Percentiles rank a stretch among this genome's conserved stretches.
phyloP scores from a whole-genome alignment of 2,888 invertebrate genomes.

The Erynnis tages region DNA sequence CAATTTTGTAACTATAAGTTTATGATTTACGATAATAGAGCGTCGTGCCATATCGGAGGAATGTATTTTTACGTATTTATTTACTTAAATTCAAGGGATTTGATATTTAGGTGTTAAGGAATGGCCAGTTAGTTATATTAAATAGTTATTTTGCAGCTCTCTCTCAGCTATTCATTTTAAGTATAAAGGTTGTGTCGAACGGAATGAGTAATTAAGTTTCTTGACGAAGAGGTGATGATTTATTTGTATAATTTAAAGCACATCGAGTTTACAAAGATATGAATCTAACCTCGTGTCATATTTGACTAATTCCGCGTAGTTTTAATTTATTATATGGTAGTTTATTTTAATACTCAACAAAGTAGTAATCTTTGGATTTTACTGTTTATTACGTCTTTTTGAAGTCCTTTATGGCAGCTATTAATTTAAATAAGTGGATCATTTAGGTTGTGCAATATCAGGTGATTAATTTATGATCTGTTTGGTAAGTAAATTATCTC shows the following conservation, averaged over 20 bases:
- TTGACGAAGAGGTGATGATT: no score
- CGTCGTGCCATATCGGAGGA: slow-evolving; percentile 1
- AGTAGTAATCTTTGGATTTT: no score
- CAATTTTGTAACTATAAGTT: slow-evolving; percentile 2
- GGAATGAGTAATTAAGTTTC: no score
- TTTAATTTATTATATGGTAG: no score
- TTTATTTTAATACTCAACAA: no score
- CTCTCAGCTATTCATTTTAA: background rate
- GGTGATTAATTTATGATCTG: background rate
- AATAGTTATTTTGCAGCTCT: background rate
- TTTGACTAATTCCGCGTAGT: no score
- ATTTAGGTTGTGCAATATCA: background rate
- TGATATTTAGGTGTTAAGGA: slow-evolving; percentile 5
- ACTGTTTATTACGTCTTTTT: background rate
- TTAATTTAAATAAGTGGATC: background rate
- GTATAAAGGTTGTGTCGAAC: background rate
- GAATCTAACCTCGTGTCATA: no score
- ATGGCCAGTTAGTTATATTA: slow-evolving; percentile 3
- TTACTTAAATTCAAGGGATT: no score
- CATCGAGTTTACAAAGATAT: no score
- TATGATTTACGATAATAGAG: background rate
- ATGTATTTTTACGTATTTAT: background rate
- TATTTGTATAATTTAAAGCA: no score
- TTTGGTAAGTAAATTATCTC: no score
- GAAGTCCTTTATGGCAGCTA: background rate